Evolutionary conservation across 2,888 invertebrate species (phyloP).

Genomic region (Adelphocoris suturalis): DNA sequence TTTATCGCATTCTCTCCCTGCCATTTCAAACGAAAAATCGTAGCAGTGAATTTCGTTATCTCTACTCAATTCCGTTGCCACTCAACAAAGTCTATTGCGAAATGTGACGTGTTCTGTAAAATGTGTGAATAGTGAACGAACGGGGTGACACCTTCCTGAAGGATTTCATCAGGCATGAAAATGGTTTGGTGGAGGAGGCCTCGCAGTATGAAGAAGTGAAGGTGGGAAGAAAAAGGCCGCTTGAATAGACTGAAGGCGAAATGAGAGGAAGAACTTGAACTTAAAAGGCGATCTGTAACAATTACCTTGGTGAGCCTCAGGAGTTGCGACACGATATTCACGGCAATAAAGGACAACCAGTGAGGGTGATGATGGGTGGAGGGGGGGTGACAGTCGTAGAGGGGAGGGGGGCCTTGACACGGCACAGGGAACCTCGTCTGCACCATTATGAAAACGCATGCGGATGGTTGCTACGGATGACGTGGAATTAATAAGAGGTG

Average conservation of each 20-base stretch:
- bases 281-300: constrained; percentile 68
- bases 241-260: constrained; percentile 6
- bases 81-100: no score
- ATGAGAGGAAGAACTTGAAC: constrained; percentile 49
- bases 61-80: no score
- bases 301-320: constrained; percentile 57
- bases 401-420: constrained; percentile 30
- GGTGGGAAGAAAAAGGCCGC: constrained; percentile 12
- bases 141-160: no score
- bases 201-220: constrained; percentile 20
- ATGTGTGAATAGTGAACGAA: no score
- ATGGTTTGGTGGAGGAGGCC: background rate
- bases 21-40: no score
- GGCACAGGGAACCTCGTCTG: background rate
- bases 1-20: no score
- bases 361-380: background rate
- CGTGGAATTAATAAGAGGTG: background rate
- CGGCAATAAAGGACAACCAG: background rate
- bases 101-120: no score
- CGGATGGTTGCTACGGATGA: constrained; percentile 19
- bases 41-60: no score
- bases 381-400: background rate
- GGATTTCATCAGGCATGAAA: background rate
- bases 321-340: constrained; percentile 48
- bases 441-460: constrained; percentile 8